Evolutionary conservation across 2,888 invertebrate genomes (phyloP), one percentile per base, ranked within the genome.

Genomic region (Hydropsyche betteni): DNA sequence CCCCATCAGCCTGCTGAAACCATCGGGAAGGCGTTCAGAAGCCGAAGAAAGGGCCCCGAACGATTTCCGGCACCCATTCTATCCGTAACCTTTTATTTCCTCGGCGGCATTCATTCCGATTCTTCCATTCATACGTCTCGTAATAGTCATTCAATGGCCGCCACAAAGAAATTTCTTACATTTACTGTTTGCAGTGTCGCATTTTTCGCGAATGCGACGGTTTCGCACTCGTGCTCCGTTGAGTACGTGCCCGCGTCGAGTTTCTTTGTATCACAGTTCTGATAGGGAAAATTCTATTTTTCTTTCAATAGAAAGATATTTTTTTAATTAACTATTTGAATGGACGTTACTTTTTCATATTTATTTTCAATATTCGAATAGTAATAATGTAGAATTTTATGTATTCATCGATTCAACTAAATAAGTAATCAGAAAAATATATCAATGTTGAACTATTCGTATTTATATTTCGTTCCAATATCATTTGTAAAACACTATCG

Each of bases 1-100:
- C 44, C 6, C 6, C 44, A 44, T 44, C 44, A 44, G 10, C 7
- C 44, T 1, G 6, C 44, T 44, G 10, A 10, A 6, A 6, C 44
- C 6, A 44, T 16, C 7, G 34, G 70, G 53, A 16, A 14, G 16
- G 44, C 44, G n/a, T n/a, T 58, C 58, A 38, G 70, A 70, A 33
- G 70, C 53, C 44, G 38, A 79, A 75, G 78, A 77, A 79, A 77
- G 77, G 77, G 55, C 74, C 70, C 70, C 58, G 74, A 78, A 79
- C 77, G 78, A 79, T 79, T 79, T 79, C 78, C 78, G 78, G 78
- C 72, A 72, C 72, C 72, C 72, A 72, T 72, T 72, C 72, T 72
- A 72, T 72, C 58, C 72, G 77, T 76, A 76, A 76, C 74, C 76
- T 76, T 74, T 74, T 74, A 74, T 76, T 74, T 74, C 76, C 76